phyloP scores from a whole-genome alignment of 1,140 invertebrate genomes.

The Araneus ventricosus region DNA sequence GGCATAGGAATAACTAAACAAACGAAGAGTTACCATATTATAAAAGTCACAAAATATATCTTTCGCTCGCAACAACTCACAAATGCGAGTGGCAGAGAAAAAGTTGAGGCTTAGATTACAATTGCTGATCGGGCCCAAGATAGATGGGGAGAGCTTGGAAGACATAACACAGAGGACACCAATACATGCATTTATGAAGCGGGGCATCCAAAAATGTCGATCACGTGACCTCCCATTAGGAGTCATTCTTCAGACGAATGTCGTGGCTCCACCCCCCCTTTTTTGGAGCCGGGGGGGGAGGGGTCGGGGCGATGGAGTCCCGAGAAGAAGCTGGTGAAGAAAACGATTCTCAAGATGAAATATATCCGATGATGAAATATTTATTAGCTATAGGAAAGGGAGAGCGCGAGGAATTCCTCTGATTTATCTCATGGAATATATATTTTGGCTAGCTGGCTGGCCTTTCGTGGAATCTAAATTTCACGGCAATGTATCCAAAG shows the following conservation, averaged over 20 bases:
- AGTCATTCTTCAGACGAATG: constrained; percentile 50
- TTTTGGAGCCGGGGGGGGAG: neutral
- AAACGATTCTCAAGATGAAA: constrained; percentile 47
- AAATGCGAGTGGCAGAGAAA: neutral
- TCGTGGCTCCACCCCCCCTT: neutral
- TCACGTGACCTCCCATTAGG: constrained; percentile 64
- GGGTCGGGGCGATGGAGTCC: neutral
- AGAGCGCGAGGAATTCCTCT: neutral
- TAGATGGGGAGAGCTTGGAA: neutral
- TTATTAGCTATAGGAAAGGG: constrained; percentile 42
- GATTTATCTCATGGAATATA: constrained; percentile 53
- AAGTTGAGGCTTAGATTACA: neutral
- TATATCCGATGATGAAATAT: constrained; percentile 70
- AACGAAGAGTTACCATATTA: neutral
- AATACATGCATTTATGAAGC: constrained; percentile 34
- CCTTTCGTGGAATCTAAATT: constrained; percentile 28
- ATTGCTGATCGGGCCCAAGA: constrained; percentile 36
- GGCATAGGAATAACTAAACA: no score
- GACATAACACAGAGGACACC: neutral
- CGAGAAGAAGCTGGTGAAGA: neutral
- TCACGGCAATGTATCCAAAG: constrained; percentile 43
- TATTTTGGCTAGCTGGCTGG: neutral
- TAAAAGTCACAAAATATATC: neutral
- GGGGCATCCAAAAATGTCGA: neutral
- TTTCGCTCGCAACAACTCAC: neutral